These are phyloP conservation scores for Strigamia transsilvanica DNA, from an alignment of 2,888 invertebrate species.

Conservation along the genomic window DNA sequence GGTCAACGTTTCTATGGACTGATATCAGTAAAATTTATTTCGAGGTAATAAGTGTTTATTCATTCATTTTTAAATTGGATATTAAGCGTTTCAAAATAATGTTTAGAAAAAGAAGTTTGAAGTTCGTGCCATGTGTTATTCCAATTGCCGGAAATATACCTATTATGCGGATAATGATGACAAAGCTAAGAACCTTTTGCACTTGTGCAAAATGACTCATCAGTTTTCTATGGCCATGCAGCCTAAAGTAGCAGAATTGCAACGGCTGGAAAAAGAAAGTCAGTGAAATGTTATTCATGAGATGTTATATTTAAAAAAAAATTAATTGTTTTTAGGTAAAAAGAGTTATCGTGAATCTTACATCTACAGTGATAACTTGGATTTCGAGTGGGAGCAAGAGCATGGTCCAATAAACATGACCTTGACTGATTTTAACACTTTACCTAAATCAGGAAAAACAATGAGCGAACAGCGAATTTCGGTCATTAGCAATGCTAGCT, in stretches of 20 bases:
- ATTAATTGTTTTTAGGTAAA: conserved; percentile 66
- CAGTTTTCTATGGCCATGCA: conserved; percentile 89
- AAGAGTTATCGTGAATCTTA: conserved; percentile 75
- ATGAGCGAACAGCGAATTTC: conserved; percentile 79
- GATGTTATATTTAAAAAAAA: too few species aligned
- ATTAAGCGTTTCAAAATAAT: conserved; percentile 44
- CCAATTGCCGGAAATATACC: conserved; percentile 72
- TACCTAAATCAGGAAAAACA: conserved; percentile 55
- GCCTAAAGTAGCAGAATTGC: conserved; percentile 82
- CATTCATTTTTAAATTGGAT: conserved; percentile 27
- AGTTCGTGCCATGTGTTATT: conserved; percentile 83
- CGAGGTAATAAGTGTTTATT: conserved; percentile 70
- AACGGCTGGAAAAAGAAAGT: conserved; percentile 84
- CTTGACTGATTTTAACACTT: conserved; percentile 54
- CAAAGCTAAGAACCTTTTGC: conserved; percentile 88
- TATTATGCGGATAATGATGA: conserved; percentile 92
- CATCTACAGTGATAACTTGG: conserved; percentile 69
- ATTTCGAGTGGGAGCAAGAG: conserved; percentile 62
- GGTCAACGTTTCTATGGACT: conserved; percentile 91
- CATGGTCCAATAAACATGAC: conserved; percentile 55
- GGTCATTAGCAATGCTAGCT: conserved; percentile 90
- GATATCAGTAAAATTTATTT: conserved; percentile 94
- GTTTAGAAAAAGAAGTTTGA: conserved; percentile 91
- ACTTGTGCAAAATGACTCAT: conserved; percentile 90
- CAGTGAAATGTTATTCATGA: conserved; percentile 43